phyloP scores from a whole-genome alignment of 2,888 invertebrate species.

The Spisula solida region DNA sequence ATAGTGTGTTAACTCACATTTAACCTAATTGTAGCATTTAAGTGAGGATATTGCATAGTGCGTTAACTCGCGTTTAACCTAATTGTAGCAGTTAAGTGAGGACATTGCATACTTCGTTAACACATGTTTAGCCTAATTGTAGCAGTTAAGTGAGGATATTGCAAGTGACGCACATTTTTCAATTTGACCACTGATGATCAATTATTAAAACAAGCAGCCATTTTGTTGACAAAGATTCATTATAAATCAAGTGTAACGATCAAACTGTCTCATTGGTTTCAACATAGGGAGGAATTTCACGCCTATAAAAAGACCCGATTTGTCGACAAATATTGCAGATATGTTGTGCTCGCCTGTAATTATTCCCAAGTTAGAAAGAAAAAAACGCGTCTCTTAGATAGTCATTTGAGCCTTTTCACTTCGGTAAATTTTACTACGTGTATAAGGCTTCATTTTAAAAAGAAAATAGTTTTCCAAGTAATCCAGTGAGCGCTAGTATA shows the following conservation, averaged over 20 bases:
- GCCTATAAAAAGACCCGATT: background rate
- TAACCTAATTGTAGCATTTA: background rate
- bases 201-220: background rate
- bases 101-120: background rate
- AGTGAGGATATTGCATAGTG: background rate
- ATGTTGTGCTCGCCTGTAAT: too few species aligned
- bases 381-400: background rate
- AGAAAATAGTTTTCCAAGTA: too few species aligned
- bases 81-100: background rate
- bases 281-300: background rate
- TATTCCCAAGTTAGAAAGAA: too few species aligned
- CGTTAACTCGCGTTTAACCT: too few species aligned
- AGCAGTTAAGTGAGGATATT: background rate
- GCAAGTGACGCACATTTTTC: background rate
- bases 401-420: background rate
- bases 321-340: too few species aligned
- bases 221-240: background rate
- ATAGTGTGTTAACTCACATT: too few species aligned
- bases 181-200: background rate
- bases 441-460: background rate
- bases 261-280: background rate
- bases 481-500: too few species aligned
- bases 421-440: background rate
- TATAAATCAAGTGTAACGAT: background rate
- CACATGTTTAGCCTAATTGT: background rate